Percentiles rank a stretch among this genome's conserved stretches.
phyloP scores from a whole-genome alignment of 2,797 vertebrate species.

The Pempheris klunzingeri region DNA sequence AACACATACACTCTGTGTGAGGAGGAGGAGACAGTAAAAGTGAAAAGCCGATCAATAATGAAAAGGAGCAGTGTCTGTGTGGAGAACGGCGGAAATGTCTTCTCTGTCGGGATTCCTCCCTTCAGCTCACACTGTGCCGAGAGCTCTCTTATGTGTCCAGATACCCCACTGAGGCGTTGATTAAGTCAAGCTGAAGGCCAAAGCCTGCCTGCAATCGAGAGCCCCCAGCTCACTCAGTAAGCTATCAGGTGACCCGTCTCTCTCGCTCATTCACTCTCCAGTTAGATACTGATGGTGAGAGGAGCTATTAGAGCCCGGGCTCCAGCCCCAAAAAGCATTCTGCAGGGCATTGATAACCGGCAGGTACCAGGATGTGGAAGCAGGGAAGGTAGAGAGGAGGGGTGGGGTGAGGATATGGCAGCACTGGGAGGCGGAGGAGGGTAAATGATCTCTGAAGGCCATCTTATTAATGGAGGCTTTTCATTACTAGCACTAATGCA shows the following conservation, averaged over 20 bases:
- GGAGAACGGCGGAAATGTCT: constrained; percentile 62
- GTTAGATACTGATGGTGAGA: constrained; percentile 71
- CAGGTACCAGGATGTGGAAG: constrained; percentile 62
- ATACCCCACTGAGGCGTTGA: constrained; percentile 78
- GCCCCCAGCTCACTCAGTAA: constrained; percentile 65
- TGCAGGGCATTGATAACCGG: constrained; percentile 73
- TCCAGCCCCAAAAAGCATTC: constrained; percentile 58
- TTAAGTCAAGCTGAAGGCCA: constrained; percentile 84
- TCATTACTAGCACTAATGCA: constrained; percentile 80
- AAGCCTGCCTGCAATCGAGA: constrained; percentile 69
- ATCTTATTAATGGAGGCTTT: constrained; percentile 82
- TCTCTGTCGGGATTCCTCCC: constrained; percentile 67
- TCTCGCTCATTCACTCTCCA: constrained; percentile 61
- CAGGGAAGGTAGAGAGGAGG: not conserved
- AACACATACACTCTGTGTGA: not conserved
- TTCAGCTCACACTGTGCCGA: constrained; percentile 52
- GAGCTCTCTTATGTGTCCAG: constrained; percentile 76
- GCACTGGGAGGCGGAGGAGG: constrained; percentile 67
- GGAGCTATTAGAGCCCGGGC: constrained; percentile 66
- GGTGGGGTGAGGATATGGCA: constrained; percentile 47
- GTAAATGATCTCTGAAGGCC: constrained; percentile 84
- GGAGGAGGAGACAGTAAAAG: constrained; percentile 19
- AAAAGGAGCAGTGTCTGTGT: constrained; percentile 64
- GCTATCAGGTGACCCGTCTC: constrained; percentile 78
- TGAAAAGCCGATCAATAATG: constrained; percentile 62